A percentile compares a stretch with the other conserved stretches of the same genome.
Conservation (phyloP, 2,113 vertebrate species). For the Psephotus haematonotus region DNA sequence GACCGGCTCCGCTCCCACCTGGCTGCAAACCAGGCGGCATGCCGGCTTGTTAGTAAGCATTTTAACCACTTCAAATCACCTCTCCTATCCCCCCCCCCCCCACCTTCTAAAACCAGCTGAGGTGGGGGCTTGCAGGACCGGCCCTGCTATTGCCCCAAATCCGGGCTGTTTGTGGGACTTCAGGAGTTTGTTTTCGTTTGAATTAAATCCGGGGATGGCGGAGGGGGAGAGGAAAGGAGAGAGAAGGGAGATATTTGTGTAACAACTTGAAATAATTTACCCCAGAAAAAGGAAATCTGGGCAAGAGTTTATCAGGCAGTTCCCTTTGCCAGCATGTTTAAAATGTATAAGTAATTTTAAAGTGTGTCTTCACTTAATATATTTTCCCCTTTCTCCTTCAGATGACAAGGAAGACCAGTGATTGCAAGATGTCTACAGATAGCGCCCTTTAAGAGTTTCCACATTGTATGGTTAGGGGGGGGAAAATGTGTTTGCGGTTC, state of each 20-base stretch:
- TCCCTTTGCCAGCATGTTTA: conserved; percentile 73
- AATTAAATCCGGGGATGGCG: background rate
- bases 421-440: conserved; percentile 76
- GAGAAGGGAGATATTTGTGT: background rate
- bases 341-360: conserved; percentile 81
- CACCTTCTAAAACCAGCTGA: background rate
- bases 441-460: conserved; percentile 75
- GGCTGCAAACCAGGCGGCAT: background rate
- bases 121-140: background rate
- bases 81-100: fast-evolving
- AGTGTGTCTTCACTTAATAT: conserved; percentile 82
- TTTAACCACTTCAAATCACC: background rate
- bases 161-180: background rate
- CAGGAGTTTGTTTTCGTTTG: background rate
- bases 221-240: background rate
- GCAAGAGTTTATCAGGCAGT: conserved; percentile 76
- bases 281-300: conserved; percentile 69
- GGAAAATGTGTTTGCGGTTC: conserved; percentile 72
- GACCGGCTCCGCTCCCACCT: background rate
- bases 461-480: conserved; percentile 64
- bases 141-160: fast-evolving
- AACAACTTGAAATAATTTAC: conserved; percentile 71
- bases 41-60: background rate
- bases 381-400: conserved; percentile 76
- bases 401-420: conserved; percentile 77